phyloP scores from a whole-genome alignment of 1,140 invertebrate species.

The Penaeus japonicus region DNA sequence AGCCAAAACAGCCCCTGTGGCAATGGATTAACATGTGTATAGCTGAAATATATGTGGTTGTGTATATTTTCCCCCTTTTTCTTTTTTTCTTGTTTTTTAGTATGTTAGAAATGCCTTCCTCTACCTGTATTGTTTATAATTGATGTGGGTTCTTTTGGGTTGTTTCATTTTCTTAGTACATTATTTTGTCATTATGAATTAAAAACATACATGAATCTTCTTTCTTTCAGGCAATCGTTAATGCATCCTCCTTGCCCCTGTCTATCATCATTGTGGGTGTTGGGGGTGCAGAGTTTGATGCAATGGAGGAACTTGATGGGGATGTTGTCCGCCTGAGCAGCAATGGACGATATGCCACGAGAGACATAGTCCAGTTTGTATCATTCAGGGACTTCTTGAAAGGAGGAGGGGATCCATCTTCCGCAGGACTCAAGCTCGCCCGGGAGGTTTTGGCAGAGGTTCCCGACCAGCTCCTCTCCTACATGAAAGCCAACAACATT shows the following conservation, averaged over 20 bases:
- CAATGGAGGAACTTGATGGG: conserved; percentile 71
- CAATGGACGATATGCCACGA: conserved; percentile 65
- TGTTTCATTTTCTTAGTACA: no score
- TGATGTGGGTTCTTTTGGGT: no score
- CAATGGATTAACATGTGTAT: no score
- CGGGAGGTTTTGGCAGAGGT: conserved; percentile 73
- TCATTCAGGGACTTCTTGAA: conserved; percentile 67
- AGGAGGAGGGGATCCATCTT: conserved; percentile 58
- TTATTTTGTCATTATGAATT: no score
- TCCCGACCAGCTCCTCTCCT: conserved; percentile 70
- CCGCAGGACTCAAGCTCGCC: conserved; percentile 66
- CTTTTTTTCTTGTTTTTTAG: no score
- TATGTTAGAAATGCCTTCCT: no score
- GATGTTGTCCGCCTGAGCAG: conserved; percentile 68
- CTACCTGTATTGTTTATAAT: no score
- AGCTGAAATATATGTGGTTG: no score
- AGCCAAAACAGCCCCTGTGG: no score
- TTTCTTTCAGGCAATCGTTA: conserved; percentile 65
- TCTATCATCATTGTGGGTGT: conserved; percentile 74
- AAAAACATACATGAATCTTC: no score
- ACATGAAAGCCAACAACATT: conserved; percentile 70
- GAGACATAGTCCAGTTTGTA: conserved; percentile 74
- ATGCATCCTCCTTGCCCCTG: conserved; percentile 69
- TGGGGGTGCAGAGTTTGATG: conserved; percentile 70
- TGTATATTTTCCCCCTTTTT: no score